These are phyloP conservation scores for Ligdia adustata DNA, from an alignment of 2,888 invertebrate genomes.

Conservation along the genomic window DNA sequence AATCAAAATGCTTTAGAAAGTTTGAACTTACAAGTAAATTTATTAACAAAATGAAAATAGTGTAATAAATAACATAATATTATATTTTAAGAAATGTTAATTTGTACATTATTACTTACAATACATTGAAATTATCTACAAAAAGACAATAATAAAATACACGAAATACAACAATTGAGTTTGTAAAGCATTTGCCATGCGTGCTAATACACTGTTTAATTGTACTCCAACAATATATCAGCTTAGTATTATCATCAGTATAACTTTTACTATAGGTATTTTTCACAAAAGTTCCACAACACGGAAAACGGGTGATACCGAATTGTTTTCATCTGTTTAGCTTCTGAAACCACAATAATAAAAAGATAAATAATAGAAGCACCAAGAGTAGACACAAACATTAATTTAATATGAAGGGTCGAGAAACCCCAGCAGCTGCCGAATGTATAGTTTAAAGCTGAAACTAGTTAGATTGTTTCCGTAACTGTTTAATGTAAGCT, in stretches of 20 bases:
- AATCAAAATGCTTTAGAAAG: constrained; percentile 41
- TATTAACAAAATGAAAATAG: constrained; percentile 78
- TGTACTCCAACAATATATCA: neutral
- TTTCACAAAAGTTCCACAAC: no score
- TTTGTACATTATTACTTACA: constrained; percentile 77
- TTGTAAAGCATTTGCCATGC: constrained; percentile 44
- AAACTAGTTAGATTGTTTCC: constrained; percentile 6
- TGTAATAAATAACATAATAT: constrained; percentile 82
- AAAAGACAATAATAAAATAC: constrained; percentile 74
- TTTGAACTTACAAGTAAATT: constrained; percentile 70
- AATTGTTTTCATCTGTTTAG: no score
- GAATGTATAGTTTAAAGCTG: constrained; percentile 7
- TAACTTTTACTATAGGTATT: no score
- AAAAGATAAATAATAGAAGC: no score
- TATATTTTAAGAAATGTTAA: constrained; percentile 76
- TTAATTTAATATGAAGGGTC: neutral
- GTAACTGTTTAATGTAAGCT: no score
- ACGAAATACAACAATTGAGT: constrained; percentile 67
- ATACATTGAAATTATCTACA: constrained; percentile 64
- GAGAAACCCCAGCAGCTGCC: constrained; percentile 3
- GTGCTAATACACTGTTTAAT: constrained; percentile 44
- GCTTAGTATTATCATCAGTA: no score
- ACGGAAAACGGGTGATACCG: no score
- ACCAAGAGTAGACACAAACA: no score
- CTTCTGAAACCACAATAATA: no score